phyloP scores from a whole-genome alignment of 2,113 vertebrate genomes.

The Parotia lawesii region DNA sequence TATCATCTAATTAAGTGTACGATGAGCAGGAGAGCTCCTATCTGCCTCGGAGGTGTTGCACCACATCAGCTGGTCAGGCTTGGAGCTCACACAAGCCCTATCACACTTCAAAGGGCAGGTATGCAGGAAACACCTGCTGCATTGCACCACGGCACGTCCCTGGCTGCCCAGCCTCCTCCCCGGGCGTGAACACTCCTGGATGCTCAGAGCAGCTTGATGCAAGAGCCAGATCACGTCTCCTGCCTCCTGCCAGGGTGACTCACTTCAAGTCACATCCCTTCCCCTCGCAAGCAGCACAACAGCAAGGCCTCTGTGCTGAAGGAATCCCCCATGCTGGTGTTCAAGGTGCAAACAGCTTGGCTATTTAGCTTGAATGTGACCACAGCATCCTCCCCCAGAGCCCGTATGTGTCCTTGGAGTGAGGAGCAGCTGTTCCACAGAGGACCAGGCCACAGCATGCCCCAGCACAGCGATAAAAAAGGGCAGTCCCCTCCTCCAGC shows the following conservation, averaged over 20 bases:
- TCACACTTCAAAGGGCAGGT: neutral
- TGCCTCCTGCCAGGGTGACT: neutral
- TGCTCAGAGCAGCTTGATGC: neutral
- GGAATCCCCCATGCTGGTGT: neutral
- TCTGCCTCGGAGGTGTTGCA: neutral
- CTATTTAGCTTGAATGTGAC: neutral
- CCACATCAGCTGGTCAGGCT: neutral
- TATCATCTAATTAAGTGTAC: neutral
- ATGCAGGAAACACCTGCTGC: neutral
- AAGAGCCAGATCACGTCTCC: neutral
- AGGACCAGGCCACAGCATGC: neutral
- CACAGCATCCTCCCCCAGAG: neutral
- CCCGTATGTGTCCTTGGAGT: fast-evolving
- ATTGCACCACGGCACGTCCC: neutral
- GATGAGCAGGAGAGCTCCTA: neutral
- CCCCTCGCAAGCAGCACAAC: neutral
- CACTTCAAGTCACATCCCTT: neutral
- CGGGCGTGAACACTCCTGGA: fast-evolving
- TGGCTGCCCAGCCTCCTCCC: neutral
- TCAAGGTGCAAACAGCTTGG: neutral
- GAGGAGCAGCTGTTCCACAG: neutral
- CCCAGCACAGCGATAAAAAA: neutral
- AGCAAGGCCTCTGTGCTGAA: neutral
- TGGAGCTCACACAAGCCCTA: neutral
- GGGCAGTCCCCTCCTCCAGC: neutral